Conservation (phyloP, 2,113 vertebrate species). For the Perognathus longimembris region DNA sequence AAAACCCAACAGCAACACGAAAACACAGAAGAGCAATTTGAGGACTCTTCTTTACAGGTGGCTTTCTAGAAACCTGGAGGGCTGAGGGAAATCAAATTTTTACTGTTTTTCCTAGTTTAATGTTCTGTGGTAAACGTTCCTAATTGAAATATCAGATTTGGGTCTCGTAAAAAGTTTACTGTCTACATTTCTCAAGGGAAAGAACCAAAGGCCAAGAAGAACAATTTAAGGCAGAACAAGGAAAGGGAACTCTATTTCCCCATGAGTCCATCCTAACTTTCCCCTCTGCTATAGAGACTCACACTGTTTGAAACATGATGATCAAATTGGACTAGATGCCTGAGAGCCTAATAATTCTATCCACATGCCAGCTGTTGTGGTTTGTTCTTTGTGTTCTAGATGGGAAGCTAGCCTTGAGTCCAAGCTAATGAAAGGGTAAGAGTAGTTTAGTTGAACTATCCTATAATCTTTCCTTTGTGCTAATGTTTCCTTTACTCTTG, state of each 20-base stretch:
- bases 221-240: not conserved
- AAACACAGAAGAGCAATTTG: not conserved
- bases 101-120: not conserved
- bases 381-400: not conserved
- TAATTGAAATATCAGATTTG: slow-evolving; percentile 34
- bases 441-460: not conserved
- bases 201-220: slow-evolving; percentile 23
- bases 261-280: not conserved
- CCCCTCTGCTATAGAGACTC: not conserved
- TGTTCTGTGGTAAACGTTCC: not conserved
- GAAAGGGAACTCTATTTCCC: not conserved
- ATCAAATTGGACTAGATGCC: not conserved
- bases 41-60: not conserved
- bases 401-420: not conserved
- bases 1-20: not conserved
- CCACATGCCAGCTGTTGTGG: not conserved
- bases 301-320: not conserved
- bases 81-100: slow-evolving; percentile 18
- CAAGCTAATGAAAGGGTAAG: not conserved
- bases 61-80: not conserved
- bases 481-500: not conserved
- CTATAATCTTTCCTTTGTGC: not conserved
- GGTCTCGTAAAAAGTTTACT: slow-evolving; percentile 42
- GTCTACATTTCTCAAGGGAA: not conserved
- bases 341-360: not conserved